Conservation (phyloP, 53 echinoderm and acorn worm species). For the Antedon mediterranea region DNA sequence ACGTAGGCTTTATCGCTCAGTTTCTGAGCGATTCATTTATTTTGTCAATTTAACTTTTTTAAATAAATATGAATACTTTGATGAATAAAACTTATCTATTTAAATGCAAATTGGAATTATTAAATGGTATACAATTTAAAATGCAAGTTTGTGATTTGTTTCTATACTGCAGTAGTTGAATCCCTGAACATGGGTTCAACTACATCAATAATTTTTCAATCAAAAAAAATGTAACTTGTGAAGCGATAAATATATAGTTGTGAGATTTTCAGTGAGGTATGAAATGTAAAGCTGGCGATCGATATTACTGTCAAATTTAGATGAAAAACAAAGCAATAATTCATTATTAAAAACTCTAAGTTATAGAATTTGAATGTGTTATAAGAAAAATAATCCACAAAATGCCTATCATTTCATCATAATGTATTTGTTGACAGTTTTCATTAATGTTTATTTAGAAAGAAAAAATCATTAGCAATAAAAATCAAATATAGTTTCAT, state of each 20-base stretch:
- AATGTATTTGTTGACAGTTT: neutral
- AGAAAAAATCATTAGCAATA: neutral
- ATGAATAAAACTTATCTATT: too few relatives aligned
- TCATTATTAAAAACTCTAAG: neutral
- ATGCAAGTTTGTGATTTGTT: too few relatives aligned
- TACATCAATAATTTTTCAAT: neutral
- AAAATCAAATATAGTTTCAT: neutral
- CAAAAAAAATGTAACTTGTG: neutral
- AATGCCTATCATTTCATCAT: neutral
- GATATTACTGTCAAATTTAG: neutral
- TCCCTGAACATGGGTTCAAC: neutral
- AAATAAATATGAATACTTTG: too few relatives aligned
- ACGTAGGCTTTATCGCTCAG: too few relatives aligned
- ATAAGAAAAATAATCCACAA: neutral
- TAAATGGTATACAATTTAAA: too few relatives aligned
- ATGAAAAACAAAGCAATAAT: neutral
- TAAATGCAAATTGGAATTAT: too few relatives aligned
- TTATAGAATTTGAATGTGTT: neutral
- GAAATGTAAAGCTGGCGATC: neutral
- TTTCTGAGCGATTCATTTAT: too few relatives aligned
- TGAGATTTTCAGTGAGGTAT: neutral
- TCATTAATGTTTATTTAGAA: neutral
- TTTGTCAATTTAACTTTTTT: too few relatives aligned
- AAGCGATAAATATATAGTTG: neutral
- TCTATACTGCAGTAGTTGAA: too few relatives aligned